Percentiles rank a stretch among this genome's conserved stretches.
Conservation (phyloP, 2,888 invertebrate species). For the Crepidodera aurea region DNA sequence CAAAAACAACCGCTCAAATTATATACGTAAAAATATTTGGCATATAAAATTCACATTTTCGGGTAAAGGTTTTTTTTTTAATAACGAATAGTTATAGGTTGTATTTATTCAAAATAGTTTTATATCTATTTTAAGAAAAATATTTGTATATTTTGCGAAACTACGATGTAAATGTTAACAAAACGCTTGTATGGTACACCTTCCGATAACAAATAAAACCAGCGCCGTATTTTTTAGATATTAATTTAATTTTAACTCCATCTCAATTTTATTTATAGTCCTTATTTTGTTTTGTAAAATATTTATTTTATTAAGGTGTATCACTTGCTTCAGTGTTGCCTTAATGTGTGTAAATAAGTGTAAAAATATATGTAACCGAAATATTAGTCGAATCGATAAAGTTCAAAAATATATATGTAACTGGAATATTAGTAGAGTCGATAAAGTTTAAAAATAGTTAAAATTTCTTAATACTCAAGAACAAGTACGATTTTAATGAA, state of each 20-base stretch:
- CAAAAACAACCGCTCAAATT: too few relatives aligned
- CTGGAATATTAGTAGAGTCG: too few relatives aligned
- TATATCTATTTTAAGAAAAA: background rate
- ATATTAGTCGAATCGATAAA: background rate
- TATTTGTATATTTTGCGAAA: background rate
- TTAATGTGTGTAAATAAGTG: conserved; percentile 39
- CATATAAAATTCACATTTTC: too few relatives aligned
- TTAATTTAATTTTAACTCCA: background rate
- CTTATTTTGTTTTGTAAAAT: too few relatives aligned
- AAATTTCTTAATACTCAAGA: too few relatives aligned
- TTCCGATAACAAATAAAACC: background rate
- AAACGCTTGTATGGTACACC: background rate
- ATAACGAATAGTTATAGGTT: background rate
- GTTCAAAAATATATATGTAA: too few relatives aligned
- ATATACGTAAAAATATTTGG: too few relatives aligned
- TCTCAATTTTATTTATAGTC: conserved; percentile 1
- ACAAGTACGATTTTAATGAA: too few relatives aligned
- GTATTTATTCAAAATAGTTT: background rate
- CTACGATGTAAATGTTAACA: background rate
- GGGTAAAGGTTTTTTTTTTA: too few relatives aligned
- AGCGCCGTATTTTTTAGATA: too few relatives aligned
- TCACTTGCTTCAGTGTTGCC: conserved; percentile 39
- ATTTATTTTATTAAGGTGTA: conserved; percentile 17
- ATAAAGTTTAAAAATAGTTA: too few relatives aligned
- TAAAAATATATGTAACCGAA: conserved; percentile 6